Base-by-base conservation (phyloP, 2,113 vertebrate genomes). In the Podarcis muralis region DNA sequence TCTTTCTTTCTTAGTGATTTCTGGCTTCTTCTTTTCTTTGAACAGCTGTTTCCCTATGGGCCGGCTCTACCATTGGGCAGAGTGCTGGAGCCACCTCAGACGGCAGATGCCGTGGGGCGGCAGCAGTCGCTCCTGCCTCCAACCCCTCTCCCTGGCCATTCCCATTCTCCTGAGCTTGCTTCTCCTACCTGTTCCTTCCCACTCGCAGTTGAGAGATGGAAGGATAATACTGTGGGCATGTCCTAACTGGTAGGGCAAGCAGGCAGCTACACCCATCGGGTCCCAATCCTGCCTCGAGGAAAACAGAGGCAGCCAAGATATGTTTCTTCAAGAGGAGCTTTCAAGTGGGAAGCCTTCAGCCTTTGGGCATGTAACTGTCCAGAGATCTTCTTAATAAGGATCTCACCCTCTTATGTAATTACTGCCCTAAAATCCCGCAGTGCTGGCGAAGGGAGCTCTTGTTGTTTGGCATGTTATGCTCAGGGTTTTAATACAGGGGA, bases 251-350 rank as follows among this genome's bases (percentile, higher is more conserved):
- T 0, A 43, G 53, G 32, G 18, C 59, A 89, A 68, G 76, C 65
- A 65, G 53, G 20, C 5, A 90, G 87, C 22, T 83, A 4, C 86
- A 89, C 20, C 12, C 23, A 83, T 84, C 27, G 0, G 65, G 37
- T 62, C 83, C 71, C 84, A 91, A 81, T 77, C 59, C 89, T 53
- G 37, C 72, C 90, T 92, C 80, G 18, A 84, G 53, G 84, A 25
- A 78, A 71, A 62, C 11, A 43, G 23, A 22, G 35, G 18, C 40
- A 85, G 32, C 65, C 88, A 89, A 79, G 82, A 83, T 35, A 48
- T 62, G 22, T 76, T 72, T 75, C 48, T 83, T 88, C 69, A 81
- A 43, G 37, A 87, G 25, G 48, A 89, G 53, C 68, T 27, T 85
- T 69, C 75, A n/a, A 65, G 35, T 65, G 16, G 57, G 3, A 18